Percentiles rank a stretch among this genome's conserved stretches.
These are phyloP conservation scores for Cistogaster globosa DNA, from an alignment of 2,888 invertebrate species.

Conservation along the genomic window DNA sequence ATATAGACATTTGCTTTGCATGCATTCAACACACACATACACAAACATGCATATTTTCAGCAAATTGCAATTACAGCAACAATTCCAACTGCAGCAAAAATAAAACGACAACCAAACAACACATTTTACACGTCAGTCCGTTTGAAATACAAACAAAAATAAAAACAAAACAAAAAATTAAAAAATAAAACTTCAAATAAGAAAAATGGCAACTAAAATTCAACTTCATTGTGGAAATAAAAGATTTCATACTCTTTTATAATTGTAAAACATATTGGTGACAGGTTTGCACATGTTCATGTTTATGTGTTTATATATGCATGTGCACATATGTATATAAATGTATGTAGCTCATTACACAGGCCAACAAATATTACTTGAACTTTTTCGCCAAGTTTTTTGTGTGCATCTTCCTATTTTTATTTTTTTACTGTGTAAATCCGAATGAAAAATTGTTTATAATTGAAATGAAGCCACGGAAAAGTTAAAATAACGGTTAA, in stretches of 20 bases:
- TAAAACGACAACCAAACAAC: constrained; percentile 73
- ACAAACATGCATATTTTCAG: constrained; percentile 22
- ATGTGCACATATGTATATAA: too few relatives aligned
- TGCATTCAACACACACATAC: neutral
- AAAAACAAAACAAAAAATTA: constrained; percentile 38
- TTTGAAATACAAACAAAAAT: constrained; percentile 35
- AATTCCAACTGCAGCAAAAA: constrained; percentile 43
- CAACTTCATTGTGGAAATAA: constrained; percentile 31
- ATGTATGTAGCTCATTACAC: constrained; percentile 7
- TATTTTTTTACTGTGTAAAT: too few relatives aligned
- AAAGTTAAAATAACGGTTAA: too few relatives aligned
- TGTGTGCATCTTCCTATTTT: too few relatives aligned
- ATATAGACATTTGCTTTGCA: neutral
- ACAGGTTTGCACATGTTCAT: neutral
- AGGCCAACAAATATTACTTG: constrained; percentile 23
- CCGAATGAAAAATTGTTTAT: too few relatives aligned
- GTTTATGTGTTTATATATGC: neutral
- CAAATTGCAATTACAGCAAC: constrained; percentile 65
- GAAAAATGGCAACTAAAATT: constrained; percentile 58
- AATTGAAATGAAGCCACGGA: too few relatives aligned
- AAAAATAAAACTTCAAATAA: constrained; percentile 39
- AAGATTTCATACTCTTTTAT: constrained; percentile 24
- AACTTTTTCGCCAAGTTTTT: neutral
- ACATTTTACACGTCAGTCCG: constrained; percentile 79
- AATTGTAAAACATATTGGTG: constrained; percentile 17